Percentiles rank a stretch among this genome's conserved stretches.
phyloP scores from a whole-genome alignment of 92 coral and sea anemone genomes.

The Plumapathes pennacea region DNA sequence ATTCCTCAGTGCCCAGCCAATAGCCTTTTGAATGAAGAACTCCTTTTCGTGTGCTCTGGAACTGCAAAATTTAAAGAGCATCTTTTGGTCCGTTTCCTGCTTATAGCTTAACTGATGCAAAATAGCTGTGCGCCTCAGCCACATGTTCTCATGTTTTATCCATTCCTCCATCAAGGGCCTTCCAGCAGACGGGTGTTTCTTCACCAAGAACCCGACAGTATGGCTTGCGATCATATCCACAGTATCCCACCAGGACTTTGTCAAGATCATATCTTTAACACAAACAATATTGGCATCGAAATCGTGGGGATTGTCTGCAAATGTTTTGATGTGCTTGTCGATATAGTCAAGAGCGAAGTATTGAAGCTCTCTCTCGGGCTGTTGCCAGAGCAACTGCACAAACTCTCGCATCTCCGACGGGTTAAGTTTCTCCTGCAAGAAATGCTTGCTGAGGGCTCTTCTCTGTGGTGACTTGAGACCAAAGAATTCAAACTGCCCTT shows the following conservation, averaged over 20 bases:
- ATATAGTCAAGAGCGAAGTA: conserved; percentile 75
- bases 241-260: conserved; percentile 99
- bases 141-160: conserved; percentile 92
- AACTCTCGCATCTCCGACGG: conserved; percentile 54
- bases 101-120: conserved; percentile 86
- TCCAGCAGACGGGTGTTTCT: conserved; percentile 61
- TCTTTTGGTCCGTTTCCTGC: conserved; percentile 66
- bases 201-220: conserved; percentile 71
- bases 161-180: conserved; percentile 75
- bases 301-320: conserved; percentile 52
- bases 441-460: conserved; percentile 57
- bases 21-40: conserved; percentile 93
- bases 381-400: conserved; percentile 66
- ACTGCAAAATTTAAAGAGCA: conserved; percentile 75
- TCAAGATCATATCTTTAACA: conserved; percentile 55
- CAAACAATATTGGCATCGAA: conserved; percentile 74
- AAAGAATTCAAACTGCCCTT: conserved; percentile 82
- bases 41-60: conserved; percentile 82
- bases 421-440: conserved; percentile 41
- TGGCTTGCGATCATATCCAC: conserved; percentile 75
- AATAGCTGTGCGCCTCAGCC: conserved; percentile 91
- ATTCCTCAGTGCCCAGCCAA: conserved; percentile 94
- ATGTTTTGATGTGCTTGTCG: conserved; percentile 54
- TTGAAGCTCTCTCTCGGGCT: conserved; percentile 89
- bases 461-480: conserved; percentile 79